These are phyloP conservation scores for Noturus placidus DNA, from an alignment of 2,113 vertebrate species.

Conservation along the genomic window DNA sequence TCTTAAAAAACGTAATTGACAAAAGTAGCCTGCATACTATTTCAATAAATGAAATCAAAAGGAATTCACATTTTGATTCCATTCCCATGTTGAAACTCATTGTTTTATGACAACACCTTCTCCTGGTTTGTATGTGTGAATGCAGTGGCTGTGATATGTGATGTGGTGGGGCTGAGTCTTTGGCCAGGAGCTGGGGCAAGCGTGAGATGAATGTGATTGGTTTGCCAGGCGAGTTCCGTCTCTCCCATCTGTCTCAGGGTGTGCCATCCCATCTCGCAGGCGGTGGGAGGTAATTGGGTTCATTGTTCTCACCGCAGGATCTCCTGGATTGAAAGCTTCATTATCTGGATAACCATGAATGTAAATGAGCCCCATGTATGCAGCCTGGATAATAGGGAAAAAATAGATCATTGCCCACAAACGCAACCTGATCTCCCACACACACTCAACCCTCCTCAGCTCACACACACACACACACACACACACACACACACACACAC, in stretches of 20 bases:
- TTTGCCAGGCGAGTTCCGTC: conserved; percentile 76
- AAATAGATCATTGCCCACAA: conserved; percentile 74
- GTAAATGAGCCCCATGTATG: conserved; percentile 79
- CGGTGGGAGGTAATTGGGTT: conserved; percentile 84
- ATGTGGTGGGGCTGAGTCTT: conserved; percentile 69
- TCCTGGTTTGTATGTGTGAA: conserved; percentile 20
- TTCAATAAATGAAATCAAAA: background rate
- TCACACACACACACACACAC: conserved; percentile 39
- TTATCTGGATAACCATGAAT: conserved; percentile 86
- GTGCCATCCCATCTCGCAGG: conserved; percentile 80
- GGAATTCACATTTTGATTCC: background rate
- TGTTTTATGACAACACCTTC: conserved; percentile 7
- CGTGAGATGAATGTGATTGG: conserved; percentile 80
- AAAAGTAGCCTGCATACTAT: background rate
- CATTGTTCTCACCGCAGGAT: conserved; percentile 83
- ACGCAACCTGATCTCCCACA: conserved; percentile 50
- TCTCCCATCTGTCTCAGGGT: conserved; percentile 82
- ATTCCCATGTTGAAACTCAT: background rate
- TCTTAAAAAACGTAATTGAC: background rate
- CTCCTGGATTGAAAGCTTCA: conserved; percentile 82
- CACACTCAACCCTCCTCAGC: conserved; percentile 37
- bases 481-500: conserved; percentile 9
- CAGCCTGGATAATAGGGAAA: conserved; percentile 74
- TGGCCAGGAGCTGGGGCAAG: conserved; percentile 63
- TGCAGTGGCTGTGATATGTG: conserved; percentile 52